A percentile compares a stretch with the other conserved stretches of the same genome.
phyloP scores from a whole-genome alignment of 2,888 invertebrate genomes.

The Actias luna region DNA sequence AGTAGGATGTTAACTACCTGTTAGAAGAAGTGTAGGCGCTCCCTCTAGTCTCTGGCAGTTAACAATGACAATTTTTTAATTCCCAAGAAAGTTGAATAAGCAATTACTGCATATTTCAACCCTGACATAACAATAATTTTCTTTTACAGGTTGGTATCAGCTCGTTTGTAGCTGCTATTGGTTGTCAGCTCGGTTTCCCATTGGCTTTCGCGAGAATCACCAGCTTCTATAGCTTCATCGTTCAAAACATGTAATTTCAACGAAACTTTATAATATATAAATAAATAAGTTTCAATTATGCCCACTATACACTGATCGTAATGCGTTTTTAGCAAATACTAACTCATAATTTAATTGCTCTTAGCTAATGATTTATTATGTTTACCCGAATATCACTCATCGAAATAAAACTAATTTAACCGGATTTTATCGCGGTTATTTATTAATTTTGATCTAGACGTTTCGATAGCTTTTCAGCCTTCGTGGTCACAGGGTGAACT shows the following conservation, averaged over 20 bases:
- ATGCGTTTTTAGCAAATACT: not conserved
- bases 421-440: no score
- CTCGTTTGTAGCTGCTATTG: slow-evolving; percentile 48
- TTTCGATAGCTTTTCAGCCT: no score
- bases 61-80: no score
- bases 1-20: no score
- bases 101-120: not conserved
- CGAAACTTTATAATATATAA: not conserved
- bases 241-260: slow-evolving; percentile 23
- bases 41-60: no score
- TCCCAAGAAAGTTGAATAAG: no score
- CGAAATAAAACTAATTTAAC: no score
- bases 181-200: slow-evolving; percentile 52
- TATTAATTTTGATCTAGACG: no score
- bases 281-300: not conserved
- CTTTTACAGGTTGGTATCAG: slow-evolving; percentile 54
- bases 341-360: not conserved
- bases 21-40: no score
- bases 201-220: slow-evolving; percentile 57
- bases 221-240: slow-evolving; percentile 49
- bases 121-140: not conserved
- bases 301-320: not conserved
- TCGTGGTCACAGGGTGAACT: no score
- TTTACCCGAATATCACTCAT: no score
- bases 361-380: no score